phyloP scores from a whole-genome alignment of 2,888 invertebrate species.

The Lepidocyrtoides sp. region DNA sequence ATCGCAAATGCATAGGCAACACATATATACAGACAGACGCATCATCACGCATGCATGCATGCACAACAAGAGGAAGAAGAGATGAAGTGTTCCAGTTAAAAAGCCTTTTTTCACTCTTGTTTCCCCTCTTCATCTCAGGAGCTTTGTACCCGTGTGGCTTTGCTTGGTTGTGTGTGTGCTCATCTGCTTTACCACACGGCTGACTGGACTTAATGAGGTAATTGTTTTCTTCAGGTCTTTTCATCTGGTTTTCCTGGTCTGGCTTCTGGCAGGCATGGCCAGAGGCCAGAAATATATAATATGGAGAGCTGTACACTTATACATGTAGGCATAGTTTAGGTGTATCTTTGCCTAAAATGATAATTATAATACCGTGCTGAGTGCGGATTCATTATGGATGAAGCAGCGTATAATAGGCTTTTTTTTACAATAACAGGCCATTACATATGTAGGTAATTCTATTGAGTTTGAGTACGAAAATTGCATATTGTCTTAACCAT shows the following conservation, averaged over 20 bases:
- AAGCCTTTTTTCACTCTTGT: neutral
- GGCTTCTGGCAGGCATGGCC: neutral
- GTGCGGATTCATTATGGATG: neutral
- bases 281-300: neutral
- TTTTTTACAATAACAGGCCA: neutral
- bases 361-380: too few relatives aligned
- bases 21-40: too few relatives aligned
- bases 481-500: neutral
- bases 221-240: constrained; percentile 41
- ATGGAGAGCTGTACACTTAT: too few relatives aligned
- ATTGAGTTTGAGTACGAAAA: neutral
- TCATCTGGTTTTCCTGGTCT: neutral
- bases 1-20: too few relatives aligned
- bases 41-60: too few relatives aligned
- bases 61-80: too few relatives aligned
- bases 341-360: too few relatives aligned
- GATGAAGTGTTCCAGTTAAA: neutral
- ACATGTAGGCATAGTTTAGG: too few relatives aligned
- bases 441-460: neutral
- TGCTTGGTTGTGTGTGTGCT: neutral
- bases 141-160: neutral
- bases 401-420: neutral
- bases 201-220: constrained; percentile 56
- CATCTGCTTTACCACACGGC: constrained; percentile 12
- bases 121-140: neutral